Evolutionary conservation across 2,797 vertebrate species (phyloP).

Genomic region (Pseudochromis fuscus): DNA sequence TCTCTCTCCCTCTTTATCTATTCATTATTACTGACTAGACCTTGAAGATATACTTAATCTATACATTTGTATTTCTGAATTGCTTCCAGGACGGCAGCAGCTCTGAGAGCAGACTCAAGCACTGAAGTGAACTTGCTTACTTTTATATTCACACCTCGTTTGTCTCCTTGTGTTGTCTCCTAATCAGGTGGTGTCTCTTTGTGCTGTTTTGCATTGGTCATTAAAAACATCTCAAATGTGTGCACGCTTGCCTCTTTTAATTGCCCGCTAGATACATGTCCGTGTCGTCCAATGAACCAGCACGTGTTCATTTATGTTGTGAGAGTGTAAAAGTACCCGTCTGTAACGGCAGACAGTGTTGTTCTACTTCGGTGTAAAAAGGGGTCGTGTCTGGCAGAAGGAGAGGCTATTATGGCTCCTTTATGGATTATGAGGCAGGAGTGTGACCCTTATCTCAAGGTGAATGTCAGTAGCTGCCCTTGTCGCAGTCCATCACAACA

Average conservation of each 20-base stretch:
- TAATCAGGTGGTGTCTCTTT: background rate
- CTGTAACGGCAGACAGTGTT: conserved; percentile 54
- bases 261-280: background rate
- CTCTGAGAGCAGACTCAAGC: conserved; percentile 5
- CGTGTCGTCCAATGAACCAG: conserved; percentile 25
- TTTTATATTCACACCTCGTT: background rate
- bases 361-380: conserved; percentile 71
- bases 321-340: conserved; percentile 38
- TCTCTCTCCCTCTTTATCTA: too few species aligned
- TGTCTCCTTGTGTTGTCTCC: background rate
- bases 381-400: conserved; percentile 70
- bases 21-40: background rate
- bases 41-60: background rate
- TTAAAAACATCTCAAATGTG: background rate
- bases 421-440: conserved; percentile 82
- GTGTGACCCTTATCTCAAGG: conserved; percentile 82
- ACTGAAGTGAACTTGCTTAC: background rate
- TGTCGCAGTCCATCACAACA: conserved; percentile 75
- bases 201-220: background rate
- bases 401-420: conserved; percentile 76
- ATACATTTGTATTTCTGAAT: background rate
- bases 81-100: background rate
- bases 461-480: conserved; percentile 75
- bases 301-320: conserved; percentile 44
- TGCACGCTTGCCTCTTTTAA: too few species aligned